phyloP scores from a whole-genome alignment of 1,140 invertebrate species.

The Arctopsyche grandis region DNA sequence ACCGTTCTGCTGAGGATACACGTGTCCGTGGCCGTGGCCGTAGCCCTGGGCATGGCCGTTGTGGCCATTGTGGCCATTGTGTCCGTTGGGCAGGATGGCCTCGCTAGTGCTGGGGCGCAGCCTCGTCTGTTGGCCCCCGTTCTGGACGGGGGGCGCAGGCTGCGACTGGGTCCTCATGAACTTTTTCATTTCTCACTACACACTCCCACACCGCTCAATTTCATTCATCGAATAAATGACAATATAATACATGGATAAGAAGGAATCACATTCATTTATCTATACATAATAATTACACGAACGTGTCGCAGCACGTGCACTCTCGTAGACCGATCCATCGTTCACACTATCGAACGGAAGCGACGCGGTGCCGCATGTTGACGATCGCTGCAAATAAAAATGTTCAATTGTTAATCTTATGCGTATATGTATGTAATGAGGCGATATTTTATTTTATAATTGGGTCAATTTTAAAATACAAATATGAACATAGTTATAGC shows the following conservation, averaged over 20 bases:
- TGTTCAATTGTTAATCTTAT: background rate
- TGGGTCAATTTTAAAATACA: too few relatives aligned
- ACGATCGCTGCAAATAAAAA: conserved; percentile 9
- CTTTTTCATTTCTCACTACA: conserved; percentile 46
- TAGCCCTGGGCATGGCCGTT: conserved; percentile 20
- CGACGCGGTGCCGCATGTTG: background rate
- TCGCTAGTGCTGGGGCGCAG: conserved; percentile 45
- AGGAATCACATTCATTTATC: background rate
- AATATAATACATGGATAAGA: too few relatives aligned
- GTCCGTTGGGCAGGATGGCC: conserved; percentile 15
- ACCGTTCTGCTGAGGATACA: conserved; percentile 35
- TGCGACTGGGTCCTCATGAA: conserved; percentile 50
- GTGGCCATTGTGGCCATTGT: too few relatives aligned
- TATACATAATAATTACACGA: too few relatives aligned
- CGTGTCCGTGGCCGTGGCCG: conserved; percentile 31
- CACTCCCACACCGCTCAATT: conserved; percentile 6
- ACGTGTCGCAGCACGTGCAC: too few relatives aligned
- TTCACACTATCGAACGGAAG: background rate
- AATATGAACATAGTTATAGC: too few relatives aligned
- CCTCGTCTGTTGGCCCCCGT: conserved; percentile 28
- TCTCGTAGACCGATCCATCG: too few relatives aligned
- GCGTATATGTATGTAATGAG: too few relatives aligned
- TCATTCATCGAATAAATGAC: too few relatives aligned
- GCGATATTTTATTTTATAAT: too few relatives aligned
- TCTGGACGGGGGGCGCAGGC: conserved; percentile 33